phyloP scores from a whole-genome alignment of 2,797 vertebrate species.

The Loriculus beryllinus region DNA sequence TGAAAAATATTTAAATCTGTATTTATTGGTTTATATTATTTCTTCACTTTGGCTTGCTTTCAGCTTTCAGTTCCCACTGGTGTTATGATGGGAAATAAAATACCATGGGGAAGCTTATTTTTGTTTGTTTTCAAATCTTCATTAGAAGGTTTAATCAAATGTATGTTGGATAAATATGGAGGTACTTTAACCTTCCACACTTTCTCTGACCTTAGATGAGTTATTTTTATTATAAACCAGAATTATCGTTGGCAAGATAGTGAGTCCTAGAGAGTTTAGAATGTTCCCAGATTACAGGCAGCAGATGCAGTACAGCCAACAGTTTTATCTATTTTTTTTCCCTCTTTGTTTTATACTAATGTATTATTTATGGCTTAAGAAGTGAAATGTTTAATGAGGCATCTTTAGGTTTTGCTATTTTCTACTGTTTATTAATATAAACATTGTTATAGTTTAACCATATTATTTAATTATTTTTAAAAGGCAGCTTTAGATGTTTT shows the following conservation, averaged over 20 bases:
- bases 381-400: neutral
- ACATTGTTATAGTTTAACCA: neutral
- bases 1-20: neutral
- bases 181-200: neutral
- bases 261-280: neutral
- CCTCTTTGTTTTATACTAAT: neutral
- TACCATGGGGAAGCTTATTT: neutral
- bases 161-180: neutral
- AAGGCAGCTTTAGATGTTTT: neutral
- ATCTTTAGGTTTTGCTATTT: neutral
- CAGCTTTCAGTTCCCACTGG: neutral
- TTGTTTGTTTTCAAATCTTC: neutral
- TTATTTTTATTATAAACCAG: neutral
- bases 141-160: neutral
- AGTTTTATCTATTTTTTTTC: neutral
- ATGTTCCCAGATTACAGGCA: neutral
- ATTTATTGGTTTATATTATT: neutral
- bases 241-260: neutral
- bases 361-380: neutral
- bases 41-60: neutral
- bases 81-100: neutral
- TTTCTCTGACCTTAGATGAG: neutral
- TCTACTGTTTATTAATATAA: neutral
- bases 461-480: neutral
- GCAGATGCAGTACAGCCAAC: fast-evolving